Conservation (phyloP, 2,888 invertebrate species). For the Agriopis aurantiaria region DNA sequence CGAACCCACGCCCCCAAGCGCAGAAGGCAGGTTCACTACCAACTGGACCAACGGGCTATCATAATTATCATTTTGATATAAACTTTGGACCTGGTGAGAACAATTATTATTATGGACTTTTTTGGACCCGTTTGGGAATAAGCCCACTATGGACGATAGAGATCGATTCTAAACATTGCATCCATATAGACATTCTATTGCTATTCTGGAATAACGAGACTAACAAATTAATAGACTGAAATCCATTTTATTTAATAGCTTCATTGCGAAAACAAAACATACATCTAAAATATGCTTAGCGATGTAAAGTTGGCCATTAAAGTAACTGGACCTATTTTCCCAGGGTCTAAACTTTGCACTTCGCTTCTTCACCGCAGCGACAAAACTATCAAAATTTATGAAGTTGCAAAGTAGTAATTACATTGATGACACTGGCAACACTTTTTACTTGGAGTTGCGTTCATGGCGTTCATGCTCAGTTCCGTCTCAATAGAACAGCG, state of each 20-base stretch:
- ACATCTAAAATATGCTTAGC: conserved; percentile 4
- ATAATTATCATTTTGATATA: too few relatives aligned
- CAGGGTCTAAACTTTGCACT: conserved; percentile 12
- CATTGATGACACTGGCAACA: conserved; percentile 15
- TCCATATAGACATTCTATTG: too few relatives aligned
- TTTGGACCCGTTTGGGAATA: too few relatives aligned
- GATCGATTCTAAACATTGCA: too few relatives aligned
- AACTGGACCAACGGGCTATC: too few relatives aligned
- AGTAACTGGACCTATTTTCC: conserved; percentile 6
- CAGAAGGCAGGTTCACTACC: too few relatives aligned
- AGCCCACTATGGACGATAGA: too few relatives aligned
- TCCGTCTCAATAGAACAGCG: not conserved
- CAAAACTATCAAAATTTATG: conserved; percentile 21
- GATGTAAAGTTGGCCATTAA: conserved; percentile 18
- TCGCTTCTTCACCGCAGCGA: not conserved
- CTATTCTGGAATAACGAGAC: conserved; percentile 25
- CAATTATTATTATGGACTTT: too few relatives aligned
- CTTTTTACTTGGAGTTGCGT: conserved; percentile 6
- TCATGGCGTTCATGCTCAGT: not conserved
- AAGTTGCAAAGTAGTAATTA: conserved; percentile 23
- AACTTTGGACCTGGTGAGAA: too few relatives aligned
- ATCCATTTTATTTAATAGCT: conserved; percentile 18
- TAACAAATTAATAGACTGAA: conserved; percentile 23
- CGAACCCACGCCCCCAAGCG: too few relatives aligned
- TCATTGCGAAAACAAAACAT: conserved; percentile 18